Conservation (phyloP, 1,140 invertebrate species). For the Teleopsis dalmanni region DNA sequence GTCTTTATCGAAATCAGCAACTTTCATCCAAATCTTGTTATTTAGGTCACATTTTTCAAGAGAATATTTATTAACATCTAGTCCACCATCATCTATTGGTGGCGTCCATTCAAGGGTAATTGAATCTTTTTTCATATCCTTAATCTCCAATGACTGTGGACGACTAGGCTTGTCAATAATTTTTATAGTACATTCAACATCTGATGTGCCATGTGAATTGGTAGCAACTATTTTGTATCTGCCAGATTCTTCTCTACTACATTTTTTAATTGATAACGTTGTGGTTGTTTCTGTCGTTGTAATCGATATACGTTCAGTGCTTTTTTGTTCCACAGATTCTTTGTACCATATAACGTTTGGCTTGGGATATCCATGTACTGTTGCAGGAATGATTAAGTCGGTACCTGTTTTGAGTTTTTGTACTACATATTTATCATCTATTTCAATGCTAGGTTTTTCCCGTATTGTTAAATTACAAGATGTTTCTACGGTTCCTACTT, state of each 20-base stretch:
- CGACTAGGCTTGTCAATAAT: constrained; percentile 81
- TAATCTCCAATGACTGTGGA: constrained; percentile 68
- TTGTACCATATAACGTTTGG: constrained; percentile 60
- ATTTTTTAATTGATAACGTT: constrained; percentile 54
- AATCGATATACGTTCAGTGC: constrained; percentile 44
- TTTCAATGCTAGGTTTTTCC: constrained; percentile 56
- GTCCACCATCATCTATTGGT: constrained; percentile 69
- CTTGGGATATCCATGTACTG: constrained; percentile 57
- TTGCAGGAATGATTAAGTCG: constrained; percentile 56
- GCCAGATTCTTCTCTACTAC: constrained; percentile 55
- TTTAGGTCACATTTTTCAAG: constrained; percentile 70
- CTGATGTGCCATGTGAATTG: constrained; percentile 62
- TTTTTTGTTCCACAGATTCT: constrained; percentile 51
- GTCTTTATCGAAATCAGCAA: constrained; percentile 66
- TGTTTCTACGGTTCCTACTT: constrained; percentile 63
- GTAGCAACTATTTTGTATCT: constrained; percentile 58
- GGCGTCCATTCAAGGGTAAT: constrained; percentile 75
- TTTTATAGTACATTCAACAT: constrained; percentile 63
- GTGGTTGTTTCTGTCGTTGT: constrained; percentile 52
- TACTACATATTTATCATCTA: constrained; percentile 53
- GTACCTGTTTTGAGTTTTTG: constrained; percentile 55
- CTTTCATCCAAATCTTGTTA: constrained; percentile 63
- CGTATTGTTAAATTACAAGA: constrained; percentile 57
- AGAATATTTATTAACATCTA: constrained; percentile 69
- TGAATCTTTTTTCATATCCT: constrained; percentile 64